These are phyloP conservation scores for Oceanites oceanicus DNA, from an alignment of 2,113 vertebrate species.

Conservation along the genomic window DNA sequence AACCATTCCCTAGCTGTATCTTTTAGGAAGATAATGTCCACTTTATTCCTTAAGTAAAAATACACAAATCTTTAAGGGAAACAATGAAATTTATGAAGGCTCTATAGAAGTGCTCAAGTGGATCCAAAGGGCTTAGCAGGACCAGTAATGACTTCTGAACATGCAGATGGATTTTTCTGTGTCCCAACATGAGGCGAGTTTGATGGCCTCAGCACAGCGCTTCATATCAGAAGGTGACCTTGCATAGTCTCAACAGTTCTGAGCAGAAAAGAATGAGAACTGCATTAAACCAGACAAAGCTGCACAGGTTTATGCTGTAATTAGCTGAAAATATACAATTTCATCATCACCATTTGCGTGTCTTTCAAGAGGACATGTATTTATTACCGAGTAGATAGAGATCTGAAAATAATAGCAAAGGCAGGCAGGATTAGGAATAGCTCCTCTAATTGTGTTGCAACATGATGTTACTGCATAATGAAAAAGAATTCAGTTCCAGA, in stretches of 20 bases:
- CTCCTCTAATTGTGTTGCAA: not conserved
- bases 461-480: not conserved
- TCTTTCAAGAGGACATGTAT: not conserved
- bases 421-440: not conserved
- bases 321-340: not conserved
- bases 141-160: not conserved
- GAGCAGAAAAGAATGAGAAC: not conserved
- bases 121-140: not conserved
- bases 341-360: not conserved
- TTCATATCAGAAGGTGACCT: not conserved
- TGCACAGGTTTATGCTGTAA: not conserved
- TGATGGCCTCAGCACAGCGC: not conserved
- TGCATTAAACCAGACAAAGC: not conserved
- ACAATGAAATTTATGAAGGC: not conserved
- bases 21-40: conserved; percentile 20
- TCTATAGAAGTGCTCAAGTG: not conserved
- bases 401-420: conserved; percentile 22
- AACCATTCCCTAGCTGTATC: conserved; percentile 25
- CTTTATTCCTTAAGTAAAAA: conserved; percentile 12
- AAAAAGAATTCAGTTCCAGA: not conserved
- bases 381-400: not conserved
- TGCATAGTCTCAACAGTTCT: not conserved
- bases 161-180: not conserved
- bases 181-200: not conserved
- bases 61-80: not conserved